Evolutionary conservation across 2,797 vertebrate genomes (phyloP), one percentile per base, ranked within the genome.

Genomic region (Bradypus variegatus): DNA sequence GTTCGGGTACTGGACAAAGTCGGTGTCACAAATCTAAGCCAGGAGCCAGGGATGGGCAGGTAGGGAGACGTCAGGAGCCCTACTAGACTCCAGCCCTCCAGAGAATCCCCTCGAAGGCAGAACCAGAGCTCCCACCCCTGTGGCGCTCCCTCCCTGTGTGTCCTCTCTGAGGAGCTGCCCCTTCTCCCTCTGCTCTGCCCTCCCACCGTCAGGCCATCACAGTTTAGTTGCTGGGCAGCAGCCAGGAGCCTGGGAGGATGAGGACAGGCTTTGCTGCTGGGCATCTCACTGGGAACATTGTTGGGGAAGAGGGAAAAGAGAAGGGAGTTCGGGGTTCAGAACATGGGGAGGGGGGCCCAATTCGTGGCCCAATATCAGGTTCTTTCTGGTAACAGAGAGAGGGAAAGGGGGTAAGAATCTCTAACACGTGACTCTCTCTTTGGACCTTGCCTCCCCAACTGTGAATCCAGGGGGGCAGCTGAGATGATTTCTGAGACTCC

Each of bases 11-110:
- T 97, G 95, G 80, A 97, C 18, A 36, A 96, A 90, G 0, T 69
- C 86, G 0, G 97, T 97, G 94, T 97, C 97, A 21, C 97, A 98
- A 89, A 98, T 94, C 97, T 98, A 94, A 27, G 77, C 33, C 90
- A 55, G 19, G 19, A 91, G 60, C 48, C 4, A 69, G 67, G 67
- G 90, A 65, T 8, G 13, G 55, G 36, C 36, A 77, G 29, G 64
- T 2, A 12, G 55, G 38, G 23, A 70, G 60, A n/a, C 7, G 15
- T 92, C 67, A 94, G 82, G 94, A 85, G 53, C 36, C 72, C 86
- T 64, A 27, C 19, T n/a, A n/a, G 31, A 69, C 53, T 31, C 29
- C 33, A 70, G 58, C 31, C 15, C n/a, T 76, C 67, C 60, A 73
- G 58, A n/a, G 13, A 4, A 3, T 23, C 80, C 12, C 67, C 33